Base-by-base conservation (phyloP, 1,140 invertebrate species). In the Protaetia brevitarsis region DNA sequence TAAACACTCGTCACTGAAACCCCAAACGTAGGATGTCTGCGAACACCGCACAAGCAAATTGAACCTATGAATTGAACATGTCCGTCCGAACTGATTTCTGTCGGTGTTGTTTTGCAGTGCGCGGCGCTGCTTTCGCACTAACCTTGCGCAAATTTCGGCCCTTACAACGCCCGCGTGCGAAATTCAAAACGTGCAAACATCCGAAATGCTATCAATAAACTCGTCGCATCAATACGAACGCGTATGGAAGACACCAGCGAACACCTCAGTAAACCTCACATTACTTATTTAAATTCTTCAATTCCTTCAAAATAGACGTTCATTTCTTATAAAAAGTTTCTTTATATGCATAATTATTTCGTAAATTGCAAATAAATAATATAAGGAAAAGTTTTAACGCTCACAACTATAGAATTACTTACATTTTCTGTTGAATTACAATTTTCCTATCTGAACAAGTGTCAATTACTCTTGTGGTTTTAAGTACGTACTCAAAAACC, bases 51-150 rank as follows among this genome's bases (percentile, higher is more conserved):
- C 19, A 67, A 36, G 67, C 65, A 73, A 66, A 73, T 67, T 56
- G 59, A 66, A 72, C 69, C 66, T 69, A 67, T 66, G 68, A 74
- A 75, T 72, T 70, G 65, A 75, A 75, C 71, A 75, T 75, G 73
- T 75, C 73, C 59, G 73, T 71, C 68, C 13, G 19, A 62, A 62
- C 59, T 62, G 59, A 36, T 26, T 36, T 28, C 29, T 34, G 57
- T 23, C 27, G 59, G 31, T 23, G n/a, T 36, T 62, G 31, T 62
- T 62, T 62, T 62, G 19, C 59, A 26, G 13, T 31, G 29, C 31
- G 59, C 30, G 59, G 59, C 59, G 59, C 59, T 31, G 21, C 30
- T 36, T 62, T 26, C 30, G 31, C 29, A 62, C 21, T 26, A 62
- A 36, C 29, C 57, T 59, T 59, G 57, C 57, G 57, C 57, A 59